Evolutionary conservation across 2,797 vertebrate species (phyloP), one percentile per base, ranked within the genome.

Genomic region (Alfaro cultratus): DNA sequence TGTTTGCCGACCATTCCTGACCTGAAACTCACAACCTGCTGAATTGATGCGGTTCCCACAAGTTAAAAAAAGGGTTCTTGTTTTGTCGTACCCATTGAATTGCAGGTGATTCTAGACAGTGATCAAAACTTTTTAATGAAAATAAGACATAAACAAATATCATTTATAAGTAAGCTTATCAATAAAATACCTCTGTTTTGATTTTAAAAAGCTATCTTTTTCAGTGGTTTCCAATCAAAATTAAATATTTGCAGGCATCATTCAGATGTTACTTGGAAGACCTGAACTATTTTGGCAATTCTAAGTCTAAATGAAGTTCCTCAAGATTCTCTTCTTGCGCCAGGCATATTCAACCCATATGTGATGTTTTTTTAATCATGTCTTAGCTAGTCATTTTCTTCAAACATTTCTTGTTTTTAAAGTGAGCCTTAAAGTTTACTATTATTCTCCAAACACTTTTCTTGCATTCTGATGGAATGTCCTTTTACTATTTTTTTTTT

Each of bases 1-100:
- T 21, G 68, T 77, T 78, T 36, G 13, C 71, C 39, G 68, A 77
- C 73, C 43, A 77, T 82, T 80, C 67, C 41, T 70, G 23, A 45
- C 23, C 5, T 13, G 26, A 43, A n/a, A 43, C 39, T 26, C 39
- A 43, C 1, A 7, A 43, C 67, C 12, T 26, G 23, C 67, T 70
- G 23, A 70, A 45, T 8, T 7, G 39, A 70, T 29, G 43, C n/a
- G 12, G 39, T n/a, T 70, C 23, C 6, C 9, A 68, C 36, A n/a
- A n/a, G 26, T 13, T 2, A 41, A n/a, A 43, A 68, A 43, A 41
- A 41, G 4, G 16, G 15, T 12, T 68, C 36, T 2, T 26, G 21
- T 1, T 41, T 68, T 41, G 21, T 39, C 39, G 0, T 68, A 39
- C 3, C 21, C 10, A 26, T 5, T 12, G 39, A 41, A 41, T 41